Base-by-base conservation (phyloP, 2,113 vertebrate genomes). In the Etheostoma cragini region DNA sequence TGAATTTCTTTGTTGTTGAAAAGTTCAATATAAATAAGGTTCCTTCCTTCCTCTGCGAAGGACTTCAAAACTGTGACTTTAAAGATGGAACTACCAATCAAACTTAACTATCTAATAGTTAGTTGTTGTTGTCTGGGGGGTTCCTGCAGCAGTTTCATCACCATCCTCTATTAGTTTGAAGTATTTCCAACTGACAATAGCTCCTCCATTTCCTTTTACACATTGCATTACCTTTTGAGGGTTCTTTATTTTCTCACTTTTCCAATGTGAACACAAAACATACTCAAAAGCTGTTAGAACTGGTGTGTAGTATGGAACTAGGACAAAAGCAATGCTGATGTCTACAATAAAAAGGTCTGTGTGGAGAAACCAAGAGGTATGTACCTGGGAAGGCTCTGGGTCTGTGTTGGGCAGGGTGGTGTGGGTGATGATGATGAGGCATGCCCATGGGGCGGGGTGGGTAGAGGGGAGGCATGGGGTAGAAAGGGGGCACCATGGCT, bases 341-440 rank as follows among this genome's bases (percentile, higher is more conserved):
- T 50, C 13, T 38, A 42, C 26, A 22, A 61, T 50, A 12, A 12
- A 56, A 38, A 60, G 6, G 45, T 38, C 5, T 33, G 4, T 15
- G 8, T 22, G 17, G 6, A 68, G 15, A 33, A 49, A 71, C 21
- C 6, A 1, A n/a, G 8, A 16, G 45, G 17, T 19, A 2, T 46
- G 26, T 73, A 97, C 97, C 97, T 94, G 96, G 94, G 87, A 98
- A 97, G 33, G 96, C 95, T 86, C 96, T 93, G 70, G 95, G 96
- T 88, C 97, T 95, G 91, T 96, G 95, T 80, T 95, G 95, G 26
- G 88, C 82, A 0, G 92, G 91, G 76, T 95, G 92, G 52, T 95
- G 94, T 22, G 92, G 94, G 57, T 93, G 94, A 58, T 89, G 94
- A 30, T 94, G 95, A 22, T 94, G 95, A n/a, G 95, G 96, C 92